Conservation (phyloP, 2,888 invertebrate genomes). For the Nephrotoma appendiculata region DNA sequence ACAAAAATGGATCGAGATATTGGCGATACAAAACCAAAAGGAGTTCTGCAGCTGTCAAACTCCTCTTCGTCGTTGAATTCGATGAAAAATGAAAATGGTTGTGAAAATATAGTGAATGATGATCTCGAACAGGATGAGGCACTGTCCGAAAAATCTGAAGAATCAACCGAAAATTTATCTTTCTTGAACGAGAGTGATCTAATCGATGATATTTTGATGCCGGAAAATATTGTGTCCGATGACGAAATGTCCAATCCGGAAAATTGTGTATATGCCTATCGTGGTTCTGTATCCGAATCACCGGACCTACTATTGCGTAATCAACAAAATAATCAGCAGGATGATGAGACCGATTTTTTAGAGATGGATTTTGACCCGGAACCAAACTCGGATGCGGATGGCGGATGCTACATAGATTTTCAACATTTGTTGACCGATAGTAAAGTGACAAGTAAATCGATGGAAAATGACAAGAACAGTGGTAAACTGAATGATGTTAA, state of each 20-base stretch:
- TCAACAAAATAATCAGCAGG: conserved; percentile 10
- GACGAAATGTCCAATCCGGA: conserved; percentile 30
- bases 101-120: not conserved
- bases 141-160: not conserved
- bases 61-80: not conserved
- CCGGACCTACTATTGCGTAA: conserved; percentile 15
- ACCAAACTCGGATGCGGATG: conserved; percentile 28
- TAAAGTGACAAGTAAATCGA: not conserved
- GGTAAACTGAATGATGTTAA: not conserved
- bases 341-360: conserved; percentile 32
- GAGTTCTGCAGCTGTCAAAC: not conserved
- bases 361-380: conserved; percentile 34
- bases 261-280: conserved; percentile 29
- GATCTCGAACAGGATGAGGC: not conserved
- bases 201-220: conserved; percentile 20
- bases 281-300: conserved; percentile 26
- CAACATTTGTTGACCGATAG: not conserved
- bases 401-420: not conserved
- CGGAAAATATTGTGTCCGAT: conserved; percentile 17
- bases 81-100: not conserved
- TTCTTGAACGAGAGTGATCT: conserved; percentile 29
- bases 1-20: not conserved
- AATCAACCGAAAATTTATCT: conserved; percentile 31
- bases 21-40: not conserved
- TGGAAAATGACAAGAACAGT: not conserved